Base-by-base conservation (phyloP, 2,888 invertebrate genomes). In the Leptinotarsa peninsularis region DNA sequence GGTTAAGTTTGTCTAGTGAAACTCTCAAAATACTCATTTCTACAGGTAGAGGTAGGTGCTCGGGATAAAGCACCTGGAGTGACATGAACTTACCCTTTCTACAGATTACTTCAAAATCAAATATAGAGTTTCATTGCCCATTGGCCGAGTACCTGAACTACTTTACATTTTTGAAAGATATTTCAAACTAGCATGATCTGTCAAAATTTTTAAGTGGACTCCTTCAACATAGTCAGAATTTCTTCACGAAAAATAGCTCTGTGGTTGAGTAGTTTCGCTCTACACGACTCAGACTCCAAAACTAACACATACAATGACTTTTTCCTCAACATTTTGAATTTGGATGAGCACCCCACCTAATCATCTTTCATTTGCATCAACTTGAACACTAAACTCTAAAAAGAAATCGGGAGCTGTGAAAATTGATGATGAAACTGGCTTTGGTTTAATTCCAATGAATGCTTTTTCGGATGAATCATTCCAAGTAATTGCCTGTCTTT, bases 311-410 rank as follows among this genome's bases (percentile, higher is more conserved):
- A 56, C 72, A 13, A 67, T 54, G 3, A 52, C 27, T 21, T 66
- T 27, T 43, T 72, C 72, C 49, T 23, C 27, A 17, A 4, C 33
- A 23, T 66, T 60, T 23, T 33, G 13, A 23, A 17, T 15, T 50
- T 72, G 66, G 23, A 18, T 49, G 15, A 72, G 43, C 33, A 72
- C 27, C 14, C 23, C 18, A n/a, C 72, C 50, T 33, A 50, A 18
- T 10, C 77, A 72, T 2, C 17, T 21, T 58, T 78, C 70, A 10
- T 79, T 80, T 5, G 86, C 86, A 77, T 86, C 86, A 50, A 74
- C 74, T 60, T 79, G 73, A 2, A 84, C 50, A 21, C 63, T 54
- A 72, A 82, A 84, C 0, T 75, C 72, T 71, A 74, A 23, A 1
- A 67, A n/a, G 67, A 82, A 83, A 73, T 84, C 80, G 4, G 83